Evolutionary conservation across 2,888 invertebrate species (phyloP).

Genomic region (Mimumesa dahlbomi): DNA sequence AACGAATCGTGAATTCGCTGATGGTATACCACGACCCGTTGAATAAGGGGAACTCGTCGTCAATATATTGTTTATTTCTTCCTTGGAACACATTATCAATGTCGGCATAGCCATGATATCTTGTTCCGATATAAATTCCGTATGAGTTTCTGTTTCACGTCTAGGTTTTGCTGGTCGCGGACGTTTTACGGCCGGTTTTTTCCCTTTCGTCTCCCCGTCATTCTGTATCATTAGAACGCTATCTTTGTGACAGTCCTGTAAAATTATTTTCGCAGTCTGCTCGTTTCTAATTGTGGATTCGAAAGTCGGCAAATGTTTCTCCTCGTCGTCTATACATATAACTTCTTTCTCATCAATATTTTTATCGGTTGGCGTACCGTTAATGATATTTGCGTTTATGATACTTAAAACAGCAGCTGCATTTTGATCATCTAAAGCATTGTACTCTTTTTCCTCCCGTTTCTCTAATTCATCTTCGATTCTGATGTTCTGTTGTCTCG

Average conservation of each 20-base stretch:
- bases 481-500: constrained; percentile 64
- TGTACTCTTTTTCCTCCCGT: constrained; percentile 60
- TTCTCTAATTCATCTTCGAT: constrained; percentile 58
- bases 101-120: constrained; percentile 69
- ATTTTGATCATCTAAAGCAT: constrained; percentile 74
- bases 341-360: constrained; percentile 34
- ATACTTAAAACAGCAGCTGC: constrained; percentile 77
- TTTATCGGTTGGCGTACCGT: constrained; percentile 29
- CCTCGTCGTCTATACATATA: not conserved
- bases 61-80: constrained; percentile 59
- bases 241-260: not conserved
- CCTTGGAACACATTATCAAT: constrained; percentile 70
- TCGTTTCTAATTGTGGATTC: constrained; percentile 3
- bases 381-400: constrained; percentile 73
- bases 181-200: constrained; percentile 32
- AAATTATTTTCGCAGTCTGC: not conserved
- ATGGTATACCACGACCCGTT: constrained; percentile 5
- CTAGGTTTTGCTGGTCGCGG: constrained; percentile 37
- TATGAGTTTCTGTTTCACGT: constrained; percentile 14
- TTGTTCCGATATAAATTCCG: constrained; percentile 50
- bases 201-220: constrained; percentile 36
- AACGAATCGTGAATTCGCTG: constrained; percentile 63
- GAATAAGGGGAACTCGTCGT: constrained; percentile 16
- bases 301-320: constrained; percentile 13
- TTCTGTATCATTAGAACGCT: not conserved